Conservation (phyloP, 2,888 invertebrate species). For the Epicampocera succincta region DNA sequence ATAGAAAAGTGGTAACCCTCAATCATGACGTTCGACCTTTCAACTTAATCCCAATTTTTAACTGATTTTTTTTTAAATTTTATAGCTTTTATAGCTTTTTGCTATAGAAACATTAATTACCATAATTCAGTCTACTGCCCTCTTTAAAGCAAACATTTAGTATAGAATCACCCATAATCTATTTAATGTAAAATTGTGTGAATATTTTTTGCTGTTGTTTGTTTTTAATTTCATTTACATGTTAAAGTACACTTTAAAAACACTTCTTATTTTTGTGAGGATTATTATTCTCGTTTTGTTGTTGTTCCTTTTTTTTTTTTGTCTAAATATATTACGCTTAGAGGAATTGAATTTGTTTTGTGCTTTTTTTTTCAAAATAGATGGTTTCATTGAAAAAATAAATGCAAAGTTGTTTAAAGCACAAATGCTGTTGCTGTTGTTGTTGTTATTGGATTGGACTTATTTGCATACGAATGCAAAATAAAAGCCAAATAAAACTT, state of each 20-base stretch:
- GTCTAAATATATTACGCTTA: conserved; percentile 53
- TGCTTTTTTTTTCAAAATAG: conserved; percentile 31
- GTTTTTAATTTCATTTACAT: conserved; percentile 62
- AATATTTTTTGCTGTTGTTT: conserved; percentile 41
- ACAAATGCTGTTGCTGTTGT: conserved; percentile 48
- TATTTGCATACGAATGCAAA: conserved; percentile 75
- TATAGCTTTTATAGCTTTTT: too few species aligned
- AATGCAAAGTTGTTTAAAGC: conserved; percentile 57
- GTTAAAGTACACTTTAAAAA: conserved; percentile 68
- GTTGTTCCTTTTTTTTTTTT: conserved; percentile 1
- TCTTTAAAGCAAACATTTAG: background rate
- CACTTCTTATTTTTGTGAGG: conserved; percentile 64
- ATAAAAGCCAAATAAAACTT: conserved; percentile 23
- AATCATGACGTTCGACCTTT: too few species aligned
- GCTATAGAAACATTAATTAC: too few species aligned
- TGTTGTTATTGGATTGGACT: conserved; percentile 67
- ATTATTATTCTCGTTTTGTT: conserved; percentile 61
- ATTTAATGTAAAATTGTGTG: conserved; percentile 58
- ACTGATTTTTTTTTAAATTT: too few species aligned
- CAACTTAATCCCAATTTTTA: too few species aligned
- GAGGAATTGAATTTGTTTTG: conserved; percentile 52
- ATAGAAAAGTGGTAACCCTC: too few species aligned
- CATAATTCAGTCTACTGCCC: too few species aligned
- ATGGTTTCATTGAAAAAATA: conserved; percentile 42
- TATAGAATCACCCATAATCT: conserved; percentile 46